These are phyloP conservation scores for Arrhamphus sclerolepis DNA, from an alignment of 2,797 vertebrate species.

Conservation along the genomic window DNA sequence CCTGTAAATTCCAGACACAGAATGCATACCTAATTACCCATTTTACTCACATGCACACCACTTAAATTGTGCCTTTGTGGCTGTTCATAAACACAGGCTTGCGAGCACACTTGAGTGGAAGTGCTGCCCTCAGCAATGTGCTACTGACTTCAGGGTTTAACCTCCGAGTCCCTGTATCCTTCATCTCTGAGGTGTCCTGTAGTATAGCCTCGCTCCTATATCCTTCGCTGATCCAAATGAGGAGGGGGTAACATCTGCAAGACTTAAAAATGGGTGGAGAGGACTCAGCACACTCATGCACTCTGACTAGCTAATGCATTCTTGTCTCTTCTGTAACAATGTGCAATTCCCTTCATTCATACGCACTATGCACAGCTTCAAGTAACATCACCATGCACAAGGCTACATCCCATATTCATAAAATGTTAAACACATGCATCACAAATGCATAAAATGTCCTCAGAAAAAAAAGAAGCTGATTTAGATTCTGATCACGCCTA, in stretches of 20 bases:
- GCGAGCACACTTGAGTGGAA: conserved; percentile 42
- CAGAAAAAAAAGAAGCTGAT: conserved; percentile 29
- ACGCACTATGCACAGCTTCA: conserved; percentile 16
- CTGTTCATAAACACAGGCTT: conserved; percentile 44
- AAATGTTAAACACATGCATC: conserved; percentile 28
- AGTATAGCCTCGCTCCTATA: conserved; percentile 47
- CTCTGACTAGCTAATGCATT: conserved; percentile 45
- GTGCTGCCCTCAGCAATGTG: conserved; percentile 71
- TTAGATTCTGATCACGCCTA: conserved; percentile 56
- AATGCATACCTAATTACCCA: conserved; percentile 49
- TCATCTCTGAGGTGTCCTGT: conserved; percentile 64
- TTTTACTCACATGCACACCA: conserved; percentile 31
- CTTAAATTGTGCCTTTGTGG: conserved; percentile 51
- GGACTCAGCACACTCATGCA: conserved; percentile 10
- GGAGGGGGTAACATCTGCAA: conserved; percentile 63
- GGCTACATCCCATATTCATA: conserved; percentile 20
- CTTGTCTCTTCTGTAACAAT: conserved; percentile 31
- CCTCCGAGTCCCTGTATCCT: conserved; percentile 72
- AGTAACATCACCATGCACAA: conserved; percentile 12
- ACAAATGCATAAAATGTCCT: conserved; percentile 47
- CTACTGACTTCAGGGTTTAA: conserved; percentile 52
- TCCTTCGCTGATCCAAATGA: conserved; percentile 51
- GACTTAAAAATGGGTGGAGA: conserved; percentile 26
- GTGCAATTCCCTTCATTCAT: conserved; percentile 17
- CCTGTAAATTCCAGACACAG: conserved; percentile 31